Base-by-base conservation (phyloP, 2,113 vertebrate species). In the Platysteira castanea region DNA sequence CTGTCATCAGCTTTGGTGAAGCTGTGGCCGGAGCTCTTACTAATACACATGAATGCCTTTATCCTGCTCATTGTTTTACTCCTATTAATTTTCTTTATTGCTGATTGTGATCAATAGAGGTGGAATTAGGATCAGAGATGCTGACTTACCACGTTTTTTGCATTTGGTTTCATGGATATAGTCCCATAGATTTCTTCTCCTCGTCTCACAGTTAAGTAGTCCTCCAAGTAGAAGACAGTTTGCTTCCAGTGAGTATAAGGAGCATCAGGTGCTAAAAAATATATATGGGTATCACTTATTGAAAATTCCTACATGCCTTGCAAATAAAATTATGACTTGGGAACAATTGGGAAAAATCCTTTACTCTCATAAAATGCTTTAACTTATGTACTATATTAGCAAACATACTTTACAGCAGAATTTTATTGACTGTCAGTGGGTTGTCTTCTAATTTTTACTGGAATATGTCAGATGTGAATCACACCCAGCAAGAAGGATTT, bases 181-280 rank as follows among this genome's bases (percentile, higher is more conserved):
- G 98, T 99, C 76, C 99, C 99, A 19, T 96, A 98, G n/a, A 99
- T 98, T 95, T 99, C 99, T 94, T 99, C 99, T 87, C 99, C 99
- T 92, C 99, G 97, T 90, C 99, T 98, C 77, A 99, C 99, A 13
- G 99, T 99, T 96, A 99, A 97, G 95, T 99, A 99, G 82, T 99
- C 99, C 97, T 99, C 99, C 95, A 99, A 94, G 97, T 99, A 99
- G 98, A 99, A 99, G 65, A 99, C 99, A 0, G 99, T 99, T 98
- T 99, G 99, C 96, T 99, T 99, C 99, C 99, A 99, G 98, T 99
- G 99, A 52, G 99, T 99, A 95, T 99, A 99, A 10, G 99, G 98
- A 64, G 99, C 98, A 74, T 99, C 99, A 7, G 99, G 99, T 90
- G 99, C 99, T 99, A 92, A 54, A 93, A 88, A 67, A 84, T 7